Conservation (phyloP, 1,140 invertebrate species). For the Vollenhovia emeryi region DNA sequence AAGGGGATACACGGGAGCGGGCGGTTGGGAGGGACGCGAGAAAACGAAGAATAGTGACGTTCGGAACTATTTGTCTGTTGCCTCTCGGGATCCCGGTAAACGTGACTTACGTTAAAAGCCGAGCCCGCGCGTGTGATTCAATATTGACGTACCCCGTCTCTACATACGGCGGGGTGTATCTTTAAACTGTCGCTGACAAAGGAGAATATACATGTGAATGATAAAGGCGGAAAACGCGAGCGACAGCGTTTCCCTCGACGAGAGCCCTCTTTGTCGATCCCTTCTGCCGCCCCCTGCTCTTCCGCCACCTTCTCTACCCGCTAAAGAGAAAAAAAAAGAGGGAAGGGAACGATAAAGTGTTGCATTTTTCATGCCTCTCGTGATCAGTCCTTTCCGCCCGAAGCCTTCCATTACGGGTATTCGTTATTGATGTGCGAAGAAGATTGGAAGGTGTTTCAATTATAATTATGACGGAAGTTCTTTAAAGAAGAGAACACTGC, state of each 20-base stretch:
- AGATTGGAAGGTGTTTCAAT: not conserved
- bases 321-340: not conserved
- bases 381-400: constrained; percentile 5
- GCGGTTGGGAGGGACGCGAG: not conserved
- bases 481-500: not conserved
- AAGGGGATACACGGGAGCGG: not conserved
- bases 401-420: constrained; percentile 6
- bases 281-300: not conserved
- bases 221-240: constrained; percentile 20
- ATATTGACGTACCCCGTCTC: constrained; percentile 33
- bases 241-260: constrained; percentile 4
- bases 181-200: constrained; percentile 57
- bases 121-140: constrained; percentile 28
- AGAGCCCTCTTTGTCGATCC: constrained; percentile 28
- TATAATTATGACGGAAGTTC: constrained; percentile 9
- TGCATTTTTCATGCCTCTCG: constrained; percentile 25
- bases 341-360: constrained; percentile 2
- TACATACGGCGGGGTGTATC: constrained; percentile 14
- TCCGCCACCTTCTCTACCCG: not conserved
- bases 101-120: constrained; percentile 50
- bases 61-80: constrained; percentile 52
- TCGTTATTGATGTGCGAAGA: constrained; percentile 28
- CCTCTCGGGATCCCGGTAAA: constrained; percentile 17
- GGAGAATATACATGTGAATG: constrained; percentile 45
- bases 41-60: constrained; percentile 40